Conservation (phyloP, 2,888 invertebrate genomes). For the Muscina levida region DNA sequence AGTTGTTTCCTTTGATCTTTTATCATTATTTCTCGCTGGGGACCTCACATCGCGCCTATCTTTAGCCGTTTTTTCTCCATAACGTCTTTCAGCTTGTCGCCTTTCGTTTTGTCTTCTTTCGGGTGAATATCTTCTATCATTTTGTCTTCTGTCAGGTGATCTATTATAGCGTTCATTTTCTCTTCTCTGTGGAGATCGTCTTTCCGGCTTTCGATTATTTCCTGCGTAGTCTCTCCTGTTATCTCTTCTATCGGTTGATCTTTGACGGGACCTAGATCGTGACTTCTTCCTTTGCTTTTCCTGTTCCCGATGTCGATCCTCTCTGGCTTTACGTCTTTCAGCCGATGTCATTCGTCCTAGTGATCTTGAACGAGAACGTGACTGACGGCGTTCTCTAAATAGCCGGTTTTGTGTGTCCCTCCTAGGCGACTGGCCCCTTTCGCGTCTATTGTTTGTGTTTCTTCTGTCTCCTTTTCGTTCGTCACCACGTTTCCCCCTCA, state of each 20-base stretch:
- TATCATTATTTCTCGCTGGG: conserved; percentile 26
- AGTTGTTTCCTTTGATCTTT: neutral
- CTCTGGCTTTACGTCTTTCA: conserved; percentile 71
- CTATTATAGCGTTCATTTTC: neutral
- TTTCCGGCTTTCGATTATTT: neutral
- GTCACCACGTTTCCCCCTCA: conserved; percentile 60
- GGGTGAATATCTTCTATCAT: conserved; percentile 46
- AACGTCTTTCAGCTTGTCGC: conserved; percentile 30
- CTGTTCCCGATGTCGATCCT: conserved; percentile 70
- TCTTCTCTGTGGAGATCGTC: neutral
- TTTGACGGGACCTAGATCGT: conserved; percentile 47
- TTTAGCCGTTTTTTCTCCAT: conserved; percentile 35
- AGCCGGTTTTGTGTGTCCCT: conserved; percentile 18
- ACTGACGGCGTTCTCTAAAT: neutral
- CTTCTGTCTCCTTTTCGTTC: neutral
- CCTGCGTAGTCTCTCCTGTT: neutral
- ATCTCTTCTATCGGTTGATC: conserved; percentile 28
- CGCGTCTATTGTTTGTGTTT: neutral
- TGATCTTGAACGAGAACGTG: conserved; percentile 26
- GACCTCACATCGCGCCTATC: conserved; percentile 51
- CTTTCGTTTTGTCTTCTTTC: conserved; percentile 45
- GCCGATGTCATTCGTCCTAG: conserved; percentile 58
- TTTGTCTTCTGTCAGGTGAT: conserved; percentile 45
- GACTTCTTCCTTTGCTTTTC: conserved; percentile 42
- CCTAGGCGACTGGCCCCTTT: neutral